A percentile compares a stretch with the other conserved stretches of the same genome.
Conservation (phyloP, 2,797 vertebrate species). For the Scleropages formosus region DNA sequence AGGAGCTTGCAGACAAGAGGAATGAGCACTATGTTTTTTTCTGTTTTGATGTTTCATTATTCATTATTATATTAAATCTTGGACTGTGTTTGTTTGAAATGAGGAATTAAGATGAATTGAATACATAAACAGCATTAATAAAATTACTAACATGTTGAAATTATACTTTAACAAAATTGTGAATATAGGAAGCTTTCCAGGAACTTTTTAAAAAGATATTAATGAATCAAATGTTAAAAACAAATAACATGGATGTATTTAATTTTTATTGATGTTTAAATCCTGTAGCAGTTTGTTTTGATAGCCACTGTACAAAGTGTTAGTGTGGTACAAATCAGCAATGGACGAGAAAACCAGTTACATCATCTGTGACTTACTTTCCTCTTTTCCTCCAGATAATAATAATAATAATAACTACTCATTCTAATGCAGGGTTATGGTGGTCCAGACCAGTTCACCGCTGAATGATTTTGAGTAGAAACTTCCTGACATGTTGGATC, state of each 20-base stretch:
- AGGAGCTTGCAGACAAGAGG: not conserved
- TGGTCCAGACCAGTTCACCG: no score
- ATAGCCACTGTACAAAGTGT: not conserved
- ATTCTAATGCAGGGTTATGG: no score
- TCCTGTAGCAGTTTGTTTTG: not conserved
- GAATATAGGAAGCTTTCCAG: slow-evolving; percentile 27
- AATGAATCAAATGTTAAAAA: no score
- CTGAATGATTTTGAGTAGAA: no score
- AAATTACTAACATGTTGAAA: not conserved
- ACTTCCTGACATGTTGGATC: no score
- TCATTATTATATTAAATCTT: slow-evolving; percentile 5
- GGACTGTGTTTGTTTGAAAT: slow-evolving; percentile 23
- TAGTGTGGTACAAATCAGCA: not conserved
- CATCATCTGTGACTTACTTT: not conserved
- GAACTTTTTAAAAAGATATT: not conserved
- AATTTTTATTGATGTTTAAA: not conserved
- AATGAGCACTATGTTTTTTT: not conserved
- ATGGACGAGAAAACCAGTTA: not conserved
- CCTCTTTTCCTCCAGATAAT: no score
- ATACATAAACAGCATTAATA: not conserved
- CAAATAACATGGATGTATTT: not conserved
- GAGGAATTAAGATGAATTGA: slow-evolving; percentile 27
- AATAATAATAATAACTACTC: not conserved
- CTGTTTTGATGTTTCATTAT: slow-evolving; percentile 6
- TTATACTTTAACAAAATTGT: slow-evolving; percentile 14